Conservation (phyloP, 2,888 invertebrate genomes). For the Vannuccia rotundouncinata region DNA sequence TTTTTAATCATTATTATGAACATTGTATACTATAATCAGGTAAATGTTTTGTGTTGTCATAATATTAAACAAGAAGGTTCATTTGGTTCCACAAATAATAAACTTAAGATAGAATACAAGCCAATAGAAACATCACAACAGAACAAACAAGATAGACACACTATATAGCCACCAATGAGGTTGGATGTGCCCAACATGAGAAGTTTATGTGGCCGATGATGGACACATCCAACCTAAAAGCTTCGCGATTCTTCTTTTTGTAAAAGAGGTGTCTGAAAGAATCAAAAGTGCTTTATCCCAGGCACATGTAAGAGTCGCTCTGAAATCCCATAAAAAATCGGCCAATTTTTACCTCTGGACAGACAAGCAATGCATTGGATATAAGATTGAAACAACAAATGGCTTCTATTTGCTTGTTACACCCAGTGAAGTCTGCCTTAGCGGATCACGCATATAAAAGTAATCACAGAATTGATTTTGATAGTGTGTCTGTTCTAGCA, state of each 20-base stretch:
- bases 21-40: no score
- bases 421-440: no score
- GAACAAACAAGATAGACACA: no score
- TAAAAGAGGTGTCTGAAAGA: not conserved
- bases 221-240: constrained; percentile 6
- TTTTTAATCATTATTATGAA: no score
- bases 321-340: constrained; percentile 6
- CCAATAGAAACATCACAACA: no score
- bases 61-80: no score
- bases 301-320: constrained; percentile 11
- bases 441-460: not conserved
- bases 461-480: not conserved
- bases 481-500: not conserved
- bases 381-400: not conserved
- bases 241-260: constrained; percentile 1
- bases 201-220: no score
- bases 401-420: not conserved
- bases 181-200: no score
- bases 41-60: no score
- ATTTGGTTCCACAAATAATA: no score
- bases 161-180: no score
- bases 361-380: not conserved
- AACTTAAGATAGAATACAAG: no score
- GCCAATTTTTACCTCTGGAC: constrained; percentile 11
- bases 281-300: not conserved